Conservation (phyloP, 2,888 invertebrate genomes). For the Epinotia ramella region DNA sequence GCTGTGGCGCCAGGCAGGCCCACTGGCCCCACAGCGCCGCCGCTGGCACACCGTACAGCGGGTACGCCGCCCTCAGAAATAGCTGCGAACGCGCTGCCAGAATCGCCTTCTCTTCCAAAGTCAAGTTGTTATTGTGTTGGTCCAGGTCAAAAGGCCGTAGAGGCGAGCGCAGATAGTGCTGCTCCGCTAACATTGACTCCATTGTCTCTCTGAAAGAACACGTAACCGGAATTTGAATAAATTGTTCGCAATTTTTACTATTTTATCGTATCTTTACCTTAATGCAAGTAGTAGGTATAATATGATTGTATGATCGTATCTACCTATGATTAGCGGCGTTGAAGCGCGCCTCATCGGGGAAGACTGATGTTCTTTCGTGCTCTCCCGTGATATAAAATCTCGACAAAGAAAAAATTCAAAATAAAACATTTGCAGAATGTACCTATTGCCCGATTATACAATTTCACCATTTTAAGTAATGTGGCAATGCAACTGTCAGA, state of each 20-base stretch:
- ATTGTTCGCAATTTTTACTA: conserved; percentile 32
- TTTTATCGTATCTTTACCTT: conserved; percentile 26
- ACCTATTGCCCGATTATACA: conserved; percentile 11
- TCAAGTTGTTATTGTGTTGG: conserved; percentile 89
- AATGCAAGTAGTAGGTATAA: conserved; percentile 44
- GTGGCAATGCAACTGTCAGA: conserved; percentile 18
- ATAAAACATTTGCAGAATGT: conserved; percentile 65
- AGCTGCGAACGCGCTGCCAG: conserved; percentile 91
- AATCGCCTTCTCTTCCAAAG: conserved; percentile 91
- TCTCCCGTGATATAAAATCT: conserved; percentile 85
- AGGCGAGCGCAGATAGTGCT: conserved; percentile 92
- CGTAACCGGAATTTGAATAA: conserved; percentile 49
- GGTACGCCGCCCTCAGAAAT: conserved; percentile 89
- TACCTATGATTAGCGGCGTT: conserved; percentile 82
- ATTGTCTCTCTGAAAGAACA: conserved; percentile 91
- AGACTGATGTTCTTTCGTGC: conserved; percentile 82
- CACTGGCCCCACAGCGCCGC: conserved; percentile 90
- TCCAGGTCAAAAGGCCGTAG: conserved; percentile 91
- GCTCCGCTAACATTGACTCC: conserved; percentile 95
- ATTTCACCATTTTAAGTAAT: conserved; percentile 10
- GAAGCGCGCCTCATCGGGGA: conserved; percentile 83
- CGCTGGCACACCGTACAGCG: conserved; percentile 81
- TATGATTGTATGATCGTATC: conserved; percentile 69
- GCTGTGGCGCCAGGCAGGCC: conserved; percentile 88
- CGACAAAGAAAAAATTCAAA: conserved; percentile 82